phyloP scores from a whole-genome alignment of 2,888 invertebrate genomes.

The Clepsis dumicolana region DNA sequence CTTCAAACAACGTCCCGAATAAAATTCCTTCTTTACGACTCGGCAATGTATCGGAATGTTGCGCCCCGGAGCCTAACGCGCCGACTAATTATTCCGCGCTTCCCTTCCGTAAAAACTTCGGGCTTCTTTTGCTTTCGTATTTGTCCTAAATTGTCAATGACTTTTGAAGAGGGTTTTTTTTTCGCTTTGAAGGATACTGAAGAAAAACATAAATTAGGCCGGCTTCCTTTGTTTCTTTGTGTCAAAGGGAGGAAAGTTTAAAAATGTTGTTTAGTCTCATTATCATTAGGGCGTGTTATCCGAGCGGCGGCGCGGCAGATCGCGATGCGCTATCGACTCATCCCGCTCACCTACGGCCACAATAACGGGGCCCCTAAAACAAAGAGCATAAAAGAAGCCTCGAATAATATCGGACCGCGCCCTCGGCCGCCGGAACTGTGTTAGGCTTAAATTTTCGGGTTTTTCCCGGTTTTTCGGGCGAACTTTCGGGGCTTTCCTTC shows the following conservation, averaged over 20 bases:
- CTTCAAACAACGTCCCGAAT: conserved; percentile 45
- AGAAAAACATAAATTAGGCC: conserved; percentile 71
- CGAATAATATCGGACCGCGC: conserved; percentile 77
- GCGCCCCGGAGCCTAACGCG: conserved; percentile 46
- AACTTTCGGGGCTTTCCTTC: conserved; percentile 73
- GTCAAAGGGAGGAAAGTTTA: conserved; percentile 70
- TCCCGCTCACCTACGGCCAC: conserved; percentile 48
- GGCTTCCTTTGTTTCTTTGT: conserved; percentile 70
- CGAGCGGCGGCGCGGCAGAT: conserved; percentile 11
- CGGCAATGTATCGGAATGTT: conserved; percentile 61
- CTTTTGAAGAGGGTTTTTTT: conserved; percentile 65
- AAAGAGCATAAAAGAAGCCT: conserved; percentile 77
- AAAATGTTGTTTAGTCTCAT: conserved; percentile 72
- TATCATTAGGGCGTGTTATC: conserved; percentile 53
- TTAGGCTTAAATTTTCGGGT: conserved; percentile 74
- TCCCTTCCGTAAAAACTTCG: conserved; percentile 54
- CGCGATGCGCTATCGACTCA: conserved; percentile 4
- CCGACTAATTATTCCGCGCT: conserved; percentile 71
- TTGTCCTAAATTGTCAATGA: conserved; percentile 76
- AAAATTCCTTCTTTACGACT: conserved; percentile 68
- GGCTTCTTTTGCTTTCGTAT: conserved; percentile 63
- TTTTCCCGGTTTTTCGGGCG: conserved; percentile 68
- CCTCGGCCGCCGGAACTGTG: conserved; percentile 73
- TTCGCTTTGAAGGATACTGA: conserved; percentile 45
- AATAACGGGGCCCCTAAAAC: conserved; percentile 77